A percentile compares a stretch with the other conserved stretches of the same genome.
These are phyloP conservation scores for Callopanchax toddi DNA, from an alignment of 2,113 vertebrate genomes.

Conservation along the genomic window DNA sequence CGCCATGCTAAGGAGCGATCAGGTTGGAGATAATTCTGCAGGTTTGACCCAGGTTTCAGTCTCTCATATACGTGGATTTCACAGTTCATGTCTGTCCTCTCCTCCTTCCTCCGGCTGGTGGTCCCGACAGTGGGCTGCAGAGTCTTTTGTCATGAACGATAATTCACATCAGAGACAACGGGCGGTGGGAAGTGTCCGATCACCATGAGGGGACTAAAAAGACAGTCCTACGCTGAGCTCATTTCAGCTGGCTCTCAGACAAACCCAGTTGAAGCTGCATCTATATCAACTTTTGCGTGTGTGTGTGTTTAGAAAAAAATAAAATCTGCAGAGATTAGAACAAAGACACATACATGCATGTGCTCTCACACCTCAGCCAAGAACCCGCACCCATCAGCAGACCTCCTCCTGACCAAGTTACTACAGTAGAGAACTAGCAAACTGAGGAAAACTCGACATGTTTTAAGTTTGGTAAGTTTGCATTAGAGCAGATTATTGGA, in stretches of 20 bases:
- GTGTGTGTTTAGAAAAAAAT: slow-evolving; percentile 30
- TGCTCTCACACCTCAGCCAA: slow-evolving; percentile 58
- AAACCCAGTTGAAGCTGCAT: slow-evolving; percentile 30
- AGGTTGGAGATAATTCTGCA: slow-evolving; percentile 38
- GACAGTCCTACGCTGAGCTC: slow-evolving; percentile 43
- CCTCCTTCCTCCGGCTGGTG: slow-evolving; percentile 42
- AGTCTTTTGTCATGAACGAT: slow-evolving; percentile 44
- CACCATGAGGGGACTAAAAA: slow-evolving; percentile 30
- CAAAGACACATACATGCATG: slow-evolving; percentile 59
- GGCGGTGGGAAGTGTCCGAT: slow-evolving; percentile 48
- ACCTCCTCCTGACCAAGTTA: slow-evolving; percentile 31
- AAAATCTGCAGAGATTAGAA: slow-evolving; percentile 33
- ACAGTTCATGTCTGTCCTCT: slow-evolving; percentile 49
- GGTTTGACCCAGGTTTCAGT: slow-evolving; percentile 37
- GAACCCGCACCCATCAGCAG: slow-evolving; percentile 30
- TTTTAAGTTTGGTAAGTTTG: slow-evolving; percentile 42
- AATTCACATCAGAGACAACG: slow-evolving; percentile 38
- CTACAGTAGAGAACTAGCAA: slow-evolving; percentile 29
- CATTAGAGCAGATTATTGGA: slow-evolving; percentile 33
- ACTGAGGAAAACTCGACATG: not conserved
- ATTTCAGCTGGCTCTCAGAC: slow-evolving; percentile 36
- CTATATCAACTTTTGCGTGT: no score
- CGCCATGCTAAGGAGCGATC: slow-evolving; percentile 41
- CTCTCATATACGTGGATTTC: slow-evolving; percentile 46
- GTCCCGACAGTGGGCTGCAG: slow-evolving; percentile 46